Base-by-base conservation (phyloP, 2,113 vertebrate species). In the Semnornis frantzii region DNA sequence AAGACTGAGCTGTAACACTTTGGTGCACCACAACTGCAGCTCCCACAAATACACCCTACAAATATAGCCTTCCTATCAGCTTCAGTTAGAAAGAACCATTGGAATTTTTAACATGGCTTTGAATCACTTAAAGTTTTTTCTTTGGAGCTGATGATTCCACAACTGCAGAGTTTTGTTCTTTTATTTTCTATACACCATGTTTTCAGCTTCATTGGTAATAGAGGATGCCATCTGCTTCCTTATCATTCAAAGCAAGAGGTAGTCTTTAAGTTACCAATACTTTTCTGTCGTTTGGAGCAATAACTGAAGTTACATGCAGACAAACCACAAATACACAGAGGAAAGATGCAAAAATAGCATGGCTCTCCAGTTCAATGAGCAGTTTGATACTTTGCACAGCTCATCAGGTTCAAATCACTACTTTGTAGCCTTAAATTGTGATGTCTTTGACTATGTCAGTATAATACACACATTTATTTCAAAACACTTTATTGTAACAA, bases 1-100 rank as follows among this genome's bases (percentile, higher is more conserved):
- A 95, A 85, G 86, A 58, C 46, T 50, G 63, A 87, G 79, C 5
- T 66, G 86, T 76, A 96, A 87, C 52, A 28, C 34, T 82, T 70
- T 58, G 27, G 5, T 85, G 27, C 55, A 84, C 31, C 52, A 63
- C 42, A 82, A 58, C 23, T n/a, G 68, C 19, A 74, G 37, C 17
- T 78, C 39, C 20, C 14, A 33, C 63, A 84, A 44, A 86, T 37
- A 95, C 20, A 65, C n/a, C 23, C 81, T 62, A 85, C 13, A 74
- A 82, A 60, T 19, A 62, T 0, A 70, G 12, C 28, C n/a, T 64
- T 85, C 34, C 42, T 63, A 58, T 33, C n/a, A 82, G 19, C n/a
- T 87, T 79, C 59, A 27, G 24, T 33, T 70, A n/a, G 66, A 90
- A 90, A 88, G 16, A 78, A 33, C 4, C 8, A 28, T 4, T 0